Base-by-base conservation (phyloP, 2,888 invertebrate genomes). In the Scotopteryx bipunctaria region DNA sequence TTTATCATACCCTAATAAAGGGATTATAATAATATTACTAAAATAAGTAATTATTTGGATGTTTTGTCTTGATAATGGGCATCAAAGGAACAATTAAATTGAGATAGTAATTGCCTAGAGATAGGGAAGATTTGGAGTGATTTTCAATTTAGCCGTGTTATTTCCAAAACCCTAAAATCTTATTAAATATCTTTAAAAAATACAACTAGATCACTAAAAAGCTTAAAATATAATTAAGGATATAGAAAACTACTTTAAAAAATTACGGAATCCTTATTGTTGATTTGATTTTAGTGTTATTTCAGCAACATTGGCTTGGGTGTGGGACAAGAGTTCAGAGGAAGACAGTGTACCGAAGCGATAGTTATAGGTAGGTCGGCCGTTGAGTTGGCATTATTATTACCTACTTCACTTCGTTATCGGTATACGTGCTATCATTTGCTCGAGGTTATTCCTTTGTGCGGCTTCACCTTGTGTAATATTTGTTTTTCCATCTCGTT, bases 291-390 rank as follows among this genome's bases (percentile, higher is more conserved):
- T 46, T 38, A 14, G 35, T 3, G 14, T 46, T 40, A 49, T 38
- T 51, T 52, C 29, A 73, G 87, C 86, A 88, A 89, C 87, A 86
- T 83, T 80, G 40, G 8, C 36, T 54, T 79, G 86, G 87, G 86
- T 87, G 86, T 84, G 84, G 77, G 81, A 78, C 77, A 70, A 68
- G 73, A 68, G 67, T 61, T 67, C 60, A 64, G 69, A 55, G 74
- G 76, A 79, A 81, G 80, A 78, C 89, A 89, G 88, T 89, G 74
- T 76, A 71, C 72, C 78, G 79, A 78, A 73, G 75, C 76, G 69
- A 76, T 87, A 88, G 83, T 73, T 88, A 88, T 89, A 89, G 87
- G 81, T 88, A 88, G 86, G 88, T 89, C 77, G 81, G 66, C 66
- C 77, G 86, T 86, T 81, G 88, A 82, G 88, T 86, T 87, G 89